Evolutionary conservation across 2,888 invertebrate species (phyloP).

Genomic region (Tenthredo scrophulariae): DNA sequence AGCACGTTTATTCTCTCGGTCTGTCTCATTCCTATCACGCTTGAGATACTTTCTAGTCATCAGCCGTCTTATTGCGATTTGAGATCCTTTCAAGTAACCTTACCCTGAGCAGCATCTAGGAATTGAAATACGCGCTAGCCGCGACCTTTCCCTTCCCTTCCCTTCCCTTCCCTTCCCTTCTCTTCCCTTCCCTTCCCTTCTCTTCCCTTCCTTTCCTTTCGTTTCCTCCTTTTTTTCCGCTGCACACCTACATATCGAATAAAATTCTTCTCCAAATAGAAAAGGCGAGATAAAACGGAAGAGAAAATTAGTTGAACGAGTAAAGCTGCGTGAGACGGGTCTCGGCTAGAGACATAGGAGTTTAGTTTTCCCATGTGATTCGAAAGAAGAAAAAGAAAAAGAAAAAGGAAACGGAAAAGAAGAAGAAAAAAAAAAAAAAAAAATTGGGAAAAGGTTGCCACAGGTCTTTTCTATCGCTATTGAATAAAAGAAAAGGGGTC

Average conservation of each 20-base stretch:
- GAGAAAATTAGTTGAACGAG: conserved; percentile 33
- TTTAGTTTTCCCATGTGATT: conserved; percentile 29
- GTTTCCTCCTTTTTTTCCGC: background rate
- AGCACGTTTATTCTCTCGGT: conserved; percentile 44
- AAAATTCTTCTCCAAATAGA: conserved; percentile 15
- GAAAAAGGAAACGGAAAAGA: background rate
- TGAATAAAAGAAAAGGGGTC: conserved; percentile 49
- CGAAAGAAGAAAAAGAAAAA: conserved; percentile 13
- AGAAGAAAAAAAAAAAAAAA: background rate
- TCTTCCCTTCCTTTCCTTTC: conserved; percentile 23
- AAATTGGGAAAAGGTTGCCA: conserved; percentile 16
- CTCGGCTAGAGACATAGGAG: background rate
- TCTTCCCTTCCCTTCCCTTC: conserved; percentile 19
- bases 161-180: background rate
- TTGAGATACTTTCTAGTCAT: conserved; percentile 43
- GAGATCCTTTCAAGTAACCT: conserved; percentile 35
- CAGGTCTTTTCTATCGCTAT: conserved; percentile 11
- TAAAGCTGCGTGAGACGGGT: background rate
- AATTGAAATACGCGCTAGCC: conserved; percentile 25
- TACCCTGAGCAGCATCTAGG: background rate
- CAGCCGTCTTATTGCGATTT: conserved; percentile 43
- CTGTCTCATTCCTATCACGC: conserved; percentile 43
- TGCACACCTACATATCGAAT: background rate
- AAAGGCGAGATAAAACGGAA: background rate
- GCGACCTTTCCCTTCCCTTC: conserved; percentile 29